phyloP scores from a whole-genome alignment of 2,888 invertebrate genomes.

The Desoria tigrina region DNA sequence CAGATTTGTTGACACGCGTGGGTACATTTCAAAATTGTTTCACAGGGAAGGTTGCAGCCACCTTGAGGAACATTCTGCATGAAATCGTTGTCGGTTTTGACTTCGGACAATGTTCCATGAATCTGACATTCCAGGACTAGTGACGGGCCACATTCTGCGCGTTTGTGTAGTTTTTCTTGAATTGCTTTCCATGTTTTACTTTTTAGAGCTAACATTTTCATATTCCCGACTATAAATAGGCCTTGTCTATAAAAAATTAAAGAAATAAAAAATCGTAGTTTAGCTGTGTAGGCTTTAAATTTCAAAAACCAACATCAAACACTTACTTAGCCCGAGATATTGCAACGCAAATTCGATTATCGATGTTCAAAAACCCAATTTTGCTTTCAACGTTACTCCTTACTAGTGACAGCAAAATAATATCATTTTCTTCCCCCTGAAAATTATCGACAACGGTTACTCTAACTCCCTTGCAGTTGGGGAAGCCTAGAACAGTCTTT shows the following conservation, averaged over 20 bases:
- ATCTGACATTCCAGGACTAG: constrained; percentile 49
- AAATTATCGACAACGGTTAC: constrained; percentile 75
- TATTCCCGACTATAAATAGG: constrained; percentile 73
- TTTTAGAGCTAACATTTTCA: constrained; percentile 53
- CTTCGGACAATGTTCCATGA: constrained; percentile 38
- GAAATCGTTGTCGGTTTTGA: constrained; percentile 38
- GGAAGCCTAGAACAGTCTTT: constrained; percentile 57
- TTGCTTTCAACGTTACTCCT: constrained; percentile 69
- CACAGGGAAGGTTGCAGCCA: constrained; percentile 65
- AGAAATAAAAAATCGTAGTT: background rate
- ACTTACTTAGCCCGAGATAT: constrained; percentile 72
- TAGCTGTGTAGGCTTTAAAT: too few species aligned
- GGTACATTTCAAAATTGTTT: constrained; percentile 62
- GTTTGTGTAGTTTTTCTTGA: constrained; percentile 36
- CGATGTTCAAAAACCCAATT: constrained; percentile 70
- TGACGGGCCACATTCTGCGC: constrained; percentile 40
- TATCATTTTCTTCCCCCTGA: constrained; percentile 78
- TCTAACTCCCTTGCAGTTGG: constrained; percentile 59
- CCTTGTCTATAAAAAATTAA: constrained; percentile 57
- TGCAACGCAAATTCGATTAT: constrained; percentile 76
- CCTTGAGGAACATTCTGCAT: constrained; percentile 59
- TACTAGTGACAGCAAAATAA: constrained; percentile 76
- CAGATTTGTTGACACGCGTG: constrained; percentile 67
- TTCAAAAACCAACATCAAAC: background rate
- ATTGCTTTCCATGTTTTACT: constrained; percentile 53